A percentile compares a stretch with the other conserved stretches of the same genome.
Conservation (phyloP, 2,888 invertebrate species). For the Agrilus biguttatus region DNA sequence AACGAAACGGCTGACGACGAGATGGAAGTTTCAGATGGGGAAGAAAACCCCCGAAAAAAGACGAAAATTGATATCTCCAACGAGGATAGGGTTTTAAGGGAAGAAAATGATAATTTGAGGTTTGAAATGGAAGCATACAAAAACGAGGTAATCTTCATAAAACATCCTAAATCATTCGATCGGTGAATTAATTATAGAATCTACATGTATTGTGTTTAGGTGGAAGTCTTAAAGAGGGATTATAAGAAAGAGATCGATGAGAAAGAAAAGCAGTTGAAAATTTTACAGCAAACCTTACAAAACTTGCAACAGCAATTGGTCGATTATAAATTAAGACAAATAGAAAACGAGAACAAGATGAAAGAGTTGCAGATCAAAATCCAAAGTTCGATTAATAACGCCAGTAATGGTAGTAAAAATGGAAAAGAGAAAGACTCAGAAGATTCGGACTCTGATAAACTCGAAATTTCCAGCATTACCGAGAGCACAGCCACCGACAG, state of each 20-base stretch:
- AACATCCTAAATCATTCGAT: not conserved
- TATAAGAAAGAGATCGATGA: conserved; percentile 62
- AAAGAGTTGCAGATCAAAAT: conserved; percentile 33
- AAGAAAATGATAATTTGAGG: conserved; percentile 79
- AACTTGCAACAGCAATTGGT: conserved; percentile 46
- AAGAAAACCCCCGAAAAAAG: conserved; percentile 34
- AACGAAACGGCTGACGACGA: conserved; percentile 61
- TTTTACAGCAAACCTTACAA: conserved; percentile 49
- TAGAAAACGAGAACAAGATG: conserved; percentile 38
- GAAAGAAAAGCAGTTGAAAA: conserved; percentile 73
- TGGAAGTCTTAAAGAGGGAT: conserved; percentile 73
- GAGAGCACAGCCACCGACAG: conserved; percentile 22
- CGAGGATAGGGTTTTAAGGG: conserved; percentile 35
- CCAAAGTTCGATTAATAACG: conserved; percentile 1
- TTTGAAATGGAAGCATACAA: conserved; percentile 89
- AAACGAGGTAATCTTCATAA: conserved; percentile 46
- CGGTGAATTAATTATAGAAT: too few species aligned
- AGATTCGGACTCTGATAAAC: conserved; percentile 28
- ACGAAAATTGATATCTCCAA: conserved; percentile 15
- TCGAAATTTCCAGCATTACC: conserved; percentile 18
- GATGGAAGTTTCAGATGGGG: conserved; percentile 76
- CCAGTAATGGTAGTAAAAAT: conserved; percentile 5
- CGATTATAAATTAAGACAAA: conserved; percentile 39
- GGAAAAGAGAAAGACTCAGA: conserved; percentile 31
- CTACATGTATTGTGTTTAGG: conserved; percentile 22